Evolutionary conservation across 2,113 vertebrate species (phyloP), one percentile per base, ranked within the genome.

Genomic region (Scalopus aquaticus): DNA sequence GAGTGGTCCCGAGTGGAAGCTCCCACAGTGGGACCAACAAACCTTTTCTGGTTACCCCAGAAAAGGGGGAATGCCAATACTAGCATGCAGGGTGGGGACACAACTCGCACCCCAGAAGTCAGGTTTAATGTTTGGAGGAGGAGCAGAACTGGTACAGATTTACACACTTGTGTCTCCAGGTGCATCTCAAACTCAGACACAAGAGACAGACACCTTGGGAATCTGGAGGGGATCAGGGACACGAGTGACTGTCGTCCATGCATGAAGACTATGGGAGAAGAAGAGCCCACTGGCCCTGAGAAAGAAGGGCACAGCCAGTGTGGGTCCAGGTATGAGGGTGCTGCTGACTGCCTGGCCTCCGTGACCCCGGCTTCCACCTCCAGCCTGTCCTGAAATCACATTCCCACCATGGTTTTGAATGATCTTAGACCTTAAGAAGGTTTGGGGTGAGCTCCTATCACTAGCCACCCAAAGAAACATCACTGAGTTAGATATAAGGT

Each of bases 291-390:
- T 5, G 0, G 1, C 16, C 44, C 8, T 37, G 49, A 42, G n/a
- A 35, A 39, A 44, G 56, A 42, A 3, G 39, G 12, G 28, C 6
- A 5, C 6, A 2, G 69, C 44, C 1, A 4, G 54, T 1, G 1
- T 3, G 30, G 35, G n/a, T 11, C 6, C 12, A 22, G 0, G 8
- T 62, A 22, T 9, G 12, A 8, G 6, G 3, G 16, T 2, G 78
- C 1, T 0, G 0, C 26, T 0, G 1, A 54, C 30, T 28, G 3
- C 58, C n/a, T 3, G 56, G 5, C 32, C 15, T 30, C 4, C 9
- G 9, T 0, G 1, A 79, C 11, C 46, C 65, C 17, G 19, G 4
- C 20, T 30, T 28, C 49, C 12, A 6, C 0, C 30, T 58, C 28
- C 5, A 44, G 82, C 7, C 35, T 30, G 4, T 7, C 35, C 51